Evolutionary conservation across 2,113 vertebrate species (phyloP), one percentile per base, ranked within the genome.

Genomic region (Indicator indicator): DNA sequence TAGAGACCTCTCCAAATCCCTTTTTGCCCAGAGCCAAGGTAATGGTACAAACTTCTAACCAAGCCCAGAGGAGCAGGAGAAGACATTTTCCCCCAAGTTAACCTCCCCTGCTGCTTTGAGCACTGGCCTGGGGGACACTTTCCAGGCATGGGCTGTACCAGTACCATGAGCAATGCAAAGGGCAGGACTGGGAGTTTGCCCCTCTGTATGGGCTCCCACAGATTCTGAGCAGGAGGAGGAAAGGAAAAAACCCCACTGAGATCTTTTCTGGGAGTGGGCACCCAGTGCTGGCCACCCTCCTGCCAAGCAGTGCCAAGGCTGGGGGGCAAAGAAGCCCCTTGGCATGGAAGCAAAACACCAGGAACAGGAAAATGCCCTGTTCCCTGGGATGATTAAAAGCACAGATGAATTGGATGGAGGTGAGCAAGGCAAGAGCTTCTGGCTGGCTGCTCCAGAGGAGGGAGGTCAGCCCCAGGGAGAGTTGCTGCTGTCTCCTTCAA

Each of bases 201-300:
- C 33, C 40, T 72, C 46, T 3, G 0, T 14, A 10, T 0, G 1
- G 54, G 42, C 6, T 84, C 42, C 23, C 27, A 54, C 3, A 0
- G n/a, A 58, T 21, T 55, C 48, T 11, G 9, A 65, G 74, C 52
- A n/a, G 68, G 44, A 83, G 2, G 15, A 67, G 30, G 21, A 19
- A 69, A 46, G 48, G 26, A 11, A 28, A 13, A 58, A 71, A 40
- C 12, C 38, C 68, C 40, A n/a, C 27, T 0, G 10, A 19, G 71
- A 70, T 17, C 4, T 60, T 79, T 54, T 44, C 33, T 80, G 28
- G 46, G 52, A 54, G 36, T 1, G 0, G 38, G 38, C 36, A 62
- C 9, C 6, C 1, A 0, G 18, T 42, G 33, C 40, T 72, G 71
- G 26, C 23, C 36, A 38, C 42, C 21, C 11, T 2, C 7, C 50